phyloP scores from a whole-genome alignment of 2,113 vertebrate species.

The Chloebia gouldiae region DNA sequence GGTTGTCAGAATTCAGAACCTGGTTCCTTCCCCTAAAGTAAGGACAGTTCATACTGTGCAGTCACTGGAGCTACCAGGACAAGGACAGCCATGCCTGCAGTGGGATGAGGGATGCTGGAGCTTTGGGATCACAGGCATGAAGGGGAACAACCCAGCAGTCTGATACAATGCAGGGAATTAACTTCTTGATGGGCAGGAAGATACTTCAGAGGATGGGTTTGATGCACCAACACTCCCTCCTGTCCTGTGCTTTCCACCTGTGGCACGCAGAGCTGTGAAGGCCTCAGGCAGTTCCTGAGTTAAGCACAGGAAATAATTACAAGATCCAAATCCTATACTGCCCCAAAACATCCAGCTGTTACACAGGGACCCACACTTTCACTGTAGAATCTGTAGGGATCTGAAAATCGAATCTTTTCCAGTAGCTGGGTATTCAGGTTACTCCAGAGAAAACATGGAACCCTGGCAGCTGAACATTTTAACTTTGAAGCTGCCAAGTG shows the following conservation, averaged over 20 bases:
- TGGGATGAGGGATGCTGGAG: neutral
- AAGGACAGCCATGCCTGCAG: neutral
- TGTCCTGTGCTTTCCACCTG: rapidly evolving
- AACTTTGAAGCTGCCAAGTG: neutral
- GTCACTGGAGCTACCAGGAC: neutral
- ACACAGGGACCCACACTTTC: neutral
- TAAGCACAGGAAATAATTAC: neutral
- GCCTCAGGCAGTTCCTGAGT: neutral
- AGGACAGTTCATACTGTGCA: neutral
- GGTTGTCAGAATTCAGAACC: neutral
- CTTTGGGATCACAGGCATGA: neutral
- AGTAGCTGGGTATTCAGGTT: neutral
- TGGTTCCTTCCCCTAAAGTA: neutral
- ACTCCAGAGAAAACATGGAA: neutral
- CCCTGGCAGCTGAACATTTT: neutral
- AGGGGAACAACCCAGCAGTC: neutral
- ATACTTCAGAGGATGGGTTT: neutral
- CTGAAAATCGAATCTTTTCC: neutral
- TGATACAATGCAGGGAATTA: neutral
- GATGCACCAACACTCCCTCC: neutral
- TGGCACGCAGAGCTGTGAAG: rapidly evolving
- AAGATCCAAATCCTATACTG: neutral
- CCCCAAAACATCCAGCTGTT: neutral
- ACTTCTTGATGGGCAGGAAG: neutral
- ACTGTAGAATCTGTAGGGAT: neutral